phyloP scores from a whole-genome alignment of 2,113 vertebrate genomes.

The Gallinago media region DNA sequence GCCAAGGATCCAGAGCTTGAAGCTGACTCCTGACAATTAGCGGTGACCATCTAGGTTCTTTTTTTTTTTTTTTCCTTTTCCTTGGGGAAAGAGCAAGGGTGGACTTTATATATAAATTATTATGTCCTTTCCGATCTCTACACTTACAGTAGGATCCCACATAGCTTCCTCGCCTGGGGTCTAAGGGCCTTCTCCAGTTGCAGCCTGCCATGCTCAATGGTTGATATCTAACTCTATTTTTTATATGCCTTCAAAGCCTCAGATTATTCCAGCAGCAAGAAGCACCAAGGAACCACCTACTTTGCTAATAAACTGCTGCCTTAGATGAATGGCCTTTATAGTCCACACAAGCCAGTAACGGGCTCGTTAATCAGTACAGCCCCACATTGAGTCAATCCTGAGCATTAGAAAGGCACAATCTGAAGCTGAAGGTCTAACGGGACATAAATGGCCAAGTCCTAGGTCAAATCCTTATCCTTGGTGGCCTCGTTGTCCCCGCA shows the following conservation, averaged over 20 bases:
- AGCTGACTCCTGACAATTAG: not conserved
- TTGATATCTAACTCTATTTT: not conserved
- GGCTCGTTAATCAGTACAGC: not conserved
- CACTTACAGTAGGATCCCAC: not conserved
- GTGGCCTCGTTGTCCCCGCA: not conserved
- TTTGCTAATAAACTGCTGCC: not conserved
- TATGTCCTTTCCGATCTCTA: not conserved
- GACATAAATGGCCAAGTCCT: not conserved
- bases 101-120: constrained; percentile 56
- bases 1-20: not conserved
- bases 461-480: not conserved
- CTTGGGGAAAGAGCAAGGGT: not conserved
- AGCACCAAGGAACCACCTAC: not conserved
- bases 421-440: not conserved
- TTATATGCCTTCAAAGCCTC: not conserved
- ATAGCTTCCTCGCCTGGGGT: not conserved
- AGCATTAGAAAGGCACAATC: not conserved
- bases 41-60: not conserved
- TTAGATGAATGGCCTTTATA: not conserved
- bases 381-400: not conserved
- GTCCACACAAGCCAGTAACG: not conserved
- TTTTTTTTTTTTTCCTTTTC: not conserved
- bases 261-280: constrained; percentile 18
- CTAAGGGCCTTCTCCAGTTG: not conserved
- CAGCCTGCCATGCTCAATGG: not conserved